phyloP scores from a whole-genome alignment of 2,888 invertebrate genomes.

The Dioctria linearis region DNA sequence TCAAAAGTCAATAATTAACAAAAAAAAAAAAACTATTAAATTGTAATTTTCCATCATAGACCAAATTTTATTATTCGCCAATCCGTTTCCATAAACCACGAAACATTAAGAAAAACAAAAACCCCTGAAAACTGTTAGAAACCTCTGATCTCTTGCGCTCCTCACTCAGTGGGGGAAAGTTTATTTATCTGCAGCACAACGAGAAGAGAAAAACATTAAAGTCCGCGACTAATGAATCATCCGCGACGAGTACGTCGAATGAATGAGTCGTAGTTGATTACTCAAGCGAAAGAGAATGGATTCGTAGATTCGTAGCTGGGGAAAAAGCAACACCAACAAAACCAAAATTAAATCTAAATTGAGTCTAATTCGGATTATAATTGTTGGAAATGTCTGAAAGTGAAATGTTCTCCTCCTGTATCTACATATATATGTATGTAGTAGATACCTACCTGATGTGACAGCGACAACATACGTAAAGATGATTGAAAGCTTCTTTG shows the following conservation, averaged over 20 bases:
- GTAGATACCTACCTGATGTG: conserved; percentile 12
- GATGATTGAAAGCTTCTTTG: conserved; percentile 10
- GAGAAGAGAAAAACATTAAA: background rate
- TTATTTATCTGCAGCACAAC: background rate
- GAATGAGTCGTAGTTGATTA: conserved; percentile 15
- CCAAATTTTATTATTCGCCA: no score
- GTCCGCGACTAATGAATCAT: conserved; percentile 12
- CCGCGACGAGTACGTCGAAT: background rate
- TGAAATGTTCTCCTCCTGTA: no score
- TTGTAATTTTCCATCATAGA: no score
- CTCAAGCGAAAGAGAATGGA: conserved; percentile 20
- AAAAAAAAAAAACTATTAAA: no score
- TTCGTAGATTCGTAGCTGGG: background rate
- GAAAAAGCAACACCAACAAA: background rate
- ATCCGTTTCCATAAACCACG: background rate
- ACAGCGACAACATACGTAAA: background rate
- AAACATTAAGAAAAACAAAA: background rate
- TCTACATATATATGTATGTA: no score
- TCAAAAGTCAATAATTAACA: no score
- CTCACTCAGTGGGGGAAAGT: background rate
- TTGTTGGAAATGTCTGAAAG: background rate
- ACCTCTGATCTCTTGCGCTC: background rate
- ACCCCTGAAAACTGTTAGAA: background rate
- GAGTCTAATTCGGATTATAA: background rate
- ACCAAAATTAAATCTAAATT: background rate